Percentiles rank a stretch among this genome's conserved stretches.
phyloP scores from a whole-genome alignment of 2,888 invertebrate species.

The Heliconius aoede region DNA sequence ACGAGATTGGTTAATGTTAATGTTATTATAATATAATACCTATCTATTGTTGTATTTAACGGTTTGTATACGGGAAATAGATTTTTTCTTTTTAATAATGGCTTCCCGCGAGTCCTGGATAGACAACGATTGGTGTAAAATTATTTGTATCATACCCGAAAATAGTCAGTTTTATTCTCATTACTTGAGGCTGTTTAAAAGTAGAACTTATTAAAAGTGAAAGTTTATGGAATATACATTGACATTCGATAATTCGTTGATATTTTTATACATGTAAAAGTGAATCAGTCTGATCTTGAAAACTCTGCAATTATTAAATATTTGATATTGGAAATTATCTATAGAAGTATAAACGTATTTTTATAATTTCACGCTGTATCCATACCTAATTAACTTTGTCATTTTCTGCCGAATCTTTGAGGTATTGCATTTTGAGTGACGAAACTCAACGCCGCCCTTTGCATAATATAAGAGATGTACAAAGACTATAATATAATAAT shows the following conservation, averaged over 20 bases:
- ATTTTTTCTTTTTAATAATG: slow-evolving; percentile 21
- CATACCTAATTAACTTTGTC: too few relatives aligned
- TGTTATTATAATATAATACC: slow-evolving; percentile 19
- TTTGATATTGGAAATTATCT: too few relatives aligned
- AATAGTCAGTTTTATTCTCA: not conserved
- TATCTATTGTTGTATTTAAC: slow-evolving; percentile 21
- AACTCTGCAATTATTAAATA: not conserved
- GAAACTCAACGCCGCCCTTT: too few relatives aligned
- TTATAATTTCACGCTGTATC: too few relatives aligned
- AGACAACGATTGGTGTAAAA: not conserved
- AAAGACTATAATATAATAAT: too few relatives aligned
- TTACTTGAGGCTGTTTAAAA: not conserved
- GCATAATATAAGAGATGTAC: too few relatives aligned
- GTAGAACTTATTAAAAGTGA: not conserved
- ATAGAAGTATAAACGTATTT: too few relatives aligned
- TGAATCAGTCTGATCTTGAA: not conserved
- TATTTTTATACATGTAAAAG: not conserved
- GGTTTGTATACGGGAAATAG: slow-evolving; percentile 10
- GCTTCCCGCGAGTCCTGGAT: not conserved
- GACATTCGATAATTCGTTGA: not conserved
- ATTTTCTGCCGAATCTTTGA: too few relatives aligned
- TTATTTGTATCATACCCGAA: not conserved
- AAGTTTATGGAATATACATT: not conserved
- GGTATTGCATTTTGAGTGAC: too few relatives aligned
- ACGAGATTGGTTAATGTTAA: slow-evolving; percentile 11